A percentile compares a stretch with the other conserved stretches of the same genome.
Evolutionary conservation across 2,797 vertebrate genomes (phyloP).

Genomic region (Pteropus rufus): DNA sequence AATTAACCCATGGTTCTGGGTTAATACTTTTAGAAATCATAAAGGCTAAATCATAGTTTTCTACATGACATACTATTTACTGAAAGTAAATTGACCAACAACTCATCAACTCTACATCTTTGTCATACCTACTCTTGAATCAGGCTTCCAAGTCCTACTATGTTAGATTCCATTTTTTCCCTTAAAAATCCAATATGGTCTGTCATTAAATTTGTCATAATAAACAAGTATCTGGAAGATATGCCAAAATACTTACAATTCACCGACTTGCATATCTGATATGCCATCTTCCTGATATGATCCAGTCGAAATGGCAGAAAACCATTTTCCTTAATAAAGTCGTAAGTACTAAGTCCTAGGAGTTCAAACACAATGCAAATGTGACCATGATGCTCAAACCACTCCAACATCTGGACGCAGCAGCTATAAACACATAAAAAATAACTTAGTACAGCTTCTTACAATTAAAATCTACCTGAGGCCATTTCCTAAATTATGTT

Average conservation of each 20-base stretch:
- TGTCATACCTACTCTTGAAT: background rate
- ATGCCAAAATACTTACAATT: slow-evolving; percentile 85
- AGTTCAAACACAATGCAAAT: slow-evolving; percentile 92
- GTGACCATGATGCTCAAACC: slow-evolving; percentile 92
- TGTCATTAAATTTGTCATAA: background rate
- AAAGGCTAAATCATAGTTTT: background rate
- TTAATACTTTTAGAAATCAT: background rate
- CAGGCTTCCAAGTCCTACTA: background rate
- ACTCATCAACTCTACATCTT: background rate
- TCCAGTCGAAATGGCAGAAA: slow-evolving; percentile 91
- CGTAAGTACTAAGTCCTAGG: slow-evolving; percentile 92
- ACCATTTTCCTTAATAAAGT: slow-evolving; percentile 93
- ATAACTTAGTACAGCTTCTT: background rate
- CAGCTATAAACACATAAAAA: slow-evolving; percentile 78
- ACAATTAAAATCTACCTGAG: background rate
- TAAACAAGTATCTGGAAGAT: background rate
- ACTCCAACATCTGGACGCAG: slow-evolving; percentile 92
- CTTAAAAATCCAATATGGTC: background rate
- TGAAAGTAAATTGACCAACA: background rate
- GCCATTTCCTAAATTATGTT: background rate
- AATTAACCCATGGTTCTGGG: background rate
- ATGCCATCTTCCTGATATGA: slow-evolving; percentile 91
- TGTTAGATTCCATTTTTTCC: background rate
- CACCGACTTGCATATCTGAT: slow-evolving; percentile 91
- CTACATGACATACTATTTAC: background rate